phyloP scores from a whole-genome alignment of 2,113 vertebrate genomes.

The Odocoileus virginianus region DNA sequence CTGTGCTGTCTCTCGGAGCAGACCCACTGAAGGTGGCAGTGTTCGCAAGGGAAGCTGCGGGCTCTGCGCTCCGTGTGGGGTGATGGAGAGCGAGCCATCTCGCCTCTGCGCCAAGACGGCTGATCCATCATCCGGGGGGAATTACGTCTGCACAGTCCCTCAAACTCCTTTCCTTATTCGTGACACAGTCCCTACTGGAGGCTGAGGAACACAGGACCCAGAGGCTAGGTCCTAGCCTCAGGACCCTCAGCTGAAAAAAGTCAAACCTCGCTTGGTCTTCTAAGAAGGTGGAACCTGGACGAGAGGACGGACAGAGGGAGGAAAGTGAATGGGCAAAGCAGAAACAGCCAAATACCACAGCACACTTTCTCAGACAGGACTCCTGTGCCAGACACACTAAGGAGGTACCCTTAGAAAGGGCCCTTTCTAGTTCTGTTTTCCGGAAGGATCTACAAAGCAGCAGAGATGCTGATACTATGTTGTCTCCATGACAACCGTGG shows the following conservation, averaged over 20 bases:
- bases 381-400: background rate
- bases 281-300: background rate
- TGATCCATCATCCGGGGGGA: background rate
- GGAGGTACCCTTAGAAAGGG: background rate
- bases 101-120: background rate
- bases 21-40: background rate
- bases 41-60: background rate
- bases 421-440: slow-evolving; percentile 44
- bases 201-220: background rate
- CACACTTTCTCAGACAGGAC: background rate
- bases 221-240: no score
- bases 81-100: background rate
- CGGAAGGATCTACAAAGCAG: slow-evolving; percentile 61
- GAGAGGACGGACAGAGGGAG: background rate
- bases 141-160: background rate
- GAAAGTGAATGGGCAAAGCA: background rate
- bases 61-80: background rate
- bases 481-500: slow-evolving; percentile 78
- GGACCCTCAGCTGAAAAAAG: background rate
- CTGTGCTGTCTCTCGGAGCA: background rate
- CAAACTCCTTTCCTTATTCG: background rate
- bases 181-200: background rate
- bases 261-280: background rate
- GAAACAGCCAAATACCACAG: background rate
- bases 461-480: slow-evolving; percentile 62